Conservation (phyloP, 2,797 vertebrate species). For the Valencia hispanica region DNA sequence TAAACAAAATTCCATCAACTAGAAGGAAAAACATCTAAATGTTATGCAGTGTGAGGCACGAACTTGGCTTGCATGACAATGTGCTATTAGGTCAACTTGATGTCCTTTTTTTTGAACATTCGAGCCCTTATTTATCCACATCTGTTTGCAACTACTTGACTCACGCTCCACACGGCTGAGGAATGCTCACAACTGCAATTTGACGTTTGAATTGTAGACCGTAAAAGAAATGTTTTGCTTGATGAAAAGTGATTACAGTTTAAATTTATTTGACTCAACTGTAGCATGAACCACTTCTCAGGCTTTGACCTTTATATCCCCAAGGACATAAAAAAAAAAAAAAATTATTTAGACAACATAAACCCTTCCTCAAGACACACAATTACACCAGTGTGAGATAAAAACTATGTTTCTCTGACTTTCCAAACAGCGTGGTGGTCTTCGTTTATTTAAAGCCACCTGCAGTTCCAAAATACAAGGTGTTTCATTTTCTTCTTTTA, state of each 20-base stretch:
- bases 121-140: slow-evolving; percentile 59
- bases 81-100: slow-evolving; percentile 51
- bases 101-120: slow-evolving; percentile 51
- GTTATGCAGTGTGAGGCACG: slow-evolving; percentile 37
- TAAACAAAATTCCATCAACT: slow-evolving; percentile 1
- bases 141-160: slow-evolving; percentile 74
- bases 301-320: neutral
- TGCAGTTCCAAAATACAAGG: neutral
- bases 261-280: neutral
- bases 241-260: neutral
- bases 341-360: neutral
- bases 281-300: neutral
- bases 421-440: neutral
- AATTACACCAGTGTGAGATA: neutral
- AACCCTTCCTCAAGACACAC: neutral
- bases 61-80: slow-evolving; percentile 32
- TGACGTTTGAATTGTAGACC: slow-evolving; percentile 3
- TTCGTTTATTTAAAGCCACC: neutral
- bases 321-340: too few relatives aligned
- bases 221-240: neutral
- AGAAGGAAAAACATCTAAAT: slow-evolving; percentile 27
- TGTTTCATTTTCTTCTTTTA: neutral
- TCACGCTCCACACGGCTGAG: slow-evolving; percentile 44
- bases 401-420: neutral
- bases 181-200: slow-evolving; percentile 53